Evolutionary conservation across 2,113 vertebrate genomes (phyloP).

Genomic region (Pangasianodon gigas): DNA sequence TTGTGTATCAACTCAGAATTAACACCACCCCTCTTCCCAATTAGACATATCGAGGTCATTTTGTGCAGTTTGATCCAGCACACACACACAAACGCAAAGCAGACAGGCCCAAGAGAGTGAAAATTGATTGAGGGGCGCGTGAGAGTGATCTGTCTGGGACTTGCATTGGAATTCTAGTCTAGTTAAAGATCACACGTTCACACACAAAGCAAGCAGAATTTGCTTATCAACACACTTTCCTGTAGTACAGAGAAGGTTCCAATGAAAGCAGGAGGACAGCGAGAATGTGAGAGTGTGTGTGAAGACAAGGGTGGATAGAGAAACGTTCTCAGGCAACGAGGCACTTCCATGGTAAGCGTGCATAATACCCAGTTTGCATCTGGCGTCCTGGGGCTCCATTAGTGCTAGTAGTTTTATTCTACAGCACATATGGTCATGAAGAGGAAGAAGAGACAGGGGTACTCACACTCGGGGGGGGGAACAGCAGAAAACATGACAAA

Average conservation of each 20-base stretch:
- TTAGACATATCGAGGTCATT: conserved; percentile 23
- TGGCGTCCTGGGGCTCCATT: conserved; percentile 22
- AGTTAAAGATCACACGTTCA: not conserved
- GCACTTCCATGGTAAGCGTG: conserved; percentile 8
- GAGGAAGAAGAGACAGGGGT: not conserved
- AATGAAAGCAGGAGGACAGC: not conserved
- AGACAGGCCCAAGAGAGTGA: not conserved
- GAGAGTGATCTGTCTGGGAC: not conserved
- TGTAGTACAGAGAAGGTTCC: not conserved
- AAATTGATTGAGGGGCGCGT: not conserved
- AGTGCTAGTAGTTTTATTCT: conserved; percentile 22
- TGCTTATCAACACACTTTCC: not conserved
- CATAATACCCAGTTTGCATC: conserved; percentile 42
- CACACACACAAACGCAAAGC: not conserved
- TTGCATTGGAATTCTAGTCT: not conserved
- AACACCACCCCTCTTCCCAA: conserved; percentile 3
- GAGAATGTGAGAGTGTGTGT: not conserved
- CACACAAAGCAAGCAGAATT: not conserved
- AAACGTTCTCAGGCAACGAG: not conserved
- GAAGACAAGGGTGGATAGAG: not conserved
- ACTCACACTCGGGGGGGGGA: not conserved
- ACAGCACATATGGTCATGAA: not conserved
- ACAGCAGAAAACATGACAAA: conserved; percentile 25
- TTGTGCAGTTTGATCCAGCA: not conserved
- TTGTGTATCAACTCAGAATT: conserved; percentile 5